Base-by-base conservation (phyloP, 2,797 vertebrate genomes). In the Otolemur crassicaudatus region DNA sequence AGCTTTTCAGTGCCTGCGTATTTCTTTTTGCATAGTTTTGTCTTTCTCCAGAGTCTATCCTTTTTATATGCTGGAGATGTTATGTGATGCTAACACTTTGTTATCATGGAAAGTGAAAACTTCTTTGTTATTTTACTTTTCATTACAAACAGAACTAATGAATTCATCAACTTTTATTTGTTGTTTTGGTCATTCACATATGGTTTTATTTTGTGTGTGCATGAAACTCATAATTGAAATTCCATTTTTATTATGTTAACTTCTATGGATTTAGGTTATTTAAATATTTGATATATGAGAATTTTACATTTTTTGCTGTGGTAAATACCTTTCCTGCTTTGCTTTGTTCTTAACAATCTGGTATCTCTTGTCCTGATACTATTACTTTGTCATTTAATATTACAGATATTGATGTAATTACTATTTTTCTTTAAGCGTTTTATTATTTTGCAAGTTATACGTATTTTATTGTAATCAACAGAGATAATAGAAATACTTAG, bases 381-480 rank as follows among this genome's bases (percentile, higher is more conserved):
- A 72, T 40, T 82, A 89, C 49, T 34, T 93, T 91, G 49, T 19
- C 14, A 75, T 65, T 49, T 69, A 85, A 40, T 13, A 34, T 70
- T 70, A 11, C 12, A 88, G 5, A 81, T 81, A 61, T 56, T 65
- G 23, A 20, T 31, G 46, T 58, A 5, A 27, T 40, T 34, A 14
- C 5, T 93, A 7, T 69, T 56, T 58, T 90, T 58, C 34, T 43
- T 92, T 92, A 91, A 81, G 60, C 0, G 49, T 40, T 80, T 65
- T 81, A 75, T 67, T 40, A 63, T 46, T 65, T 91, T 94, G 17
- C 0, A 40, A 91, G 7, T 84, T n/a, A n/a, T 20, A 27, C 29
- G 5, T 67, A 46, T 94, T 80, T 95, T 83, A 92, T 27, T 87
- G 2, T 17, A 58, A 58, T 88, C 23, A 94, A 34, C 86, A 23